Evolutionary conservation across 1,140 invertebrate species (phyloP), one percentile per base, ranked within the genome.

Genomic region (Popillia japonica): DNA sequence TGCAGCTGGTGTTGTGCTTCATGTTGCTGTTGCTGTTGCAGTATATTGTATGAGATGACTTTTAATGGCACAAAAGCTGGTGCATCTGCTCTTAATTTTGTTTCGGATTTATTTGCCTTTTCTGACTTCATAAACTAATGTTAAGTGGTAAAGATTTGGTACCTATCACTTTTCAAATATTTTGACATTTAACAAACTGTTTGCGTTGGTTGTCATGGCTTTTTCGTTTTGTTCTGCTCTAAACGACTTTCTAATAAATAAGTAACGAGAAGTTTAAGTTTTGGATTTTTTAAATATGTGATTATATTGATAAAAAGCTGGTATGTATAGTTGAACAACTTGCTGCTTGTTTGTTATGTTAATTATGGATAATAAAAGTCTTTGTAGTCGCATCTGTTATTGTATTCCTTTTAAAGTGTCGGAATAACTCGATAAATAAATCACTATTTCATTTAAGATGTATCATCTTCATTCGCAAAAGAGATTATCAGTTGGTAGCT

Each of bases 21-120:
- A 10, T 68, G 23, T 48, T 42, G 76, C 23, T 20, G 75, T 34
- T 41, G 68, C 48, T 79, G 48, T 3, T 76, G 40, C 7, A 79
- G 11, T 27, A 61, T 40, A 17, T 59, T 78, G 40, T 34, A 64
- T 20, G 55, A 41, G 42, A 81, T 78, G 41, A 55, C 74, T 73
- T 80, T 79, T 27, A 80, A 44, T 3, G 83, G 83, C 6, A 83
- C 78, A 75, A 81, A 83, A 11, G 78, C 75, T 27, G 81, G 83
- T 34, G 83, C 83, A 17, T 82, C 82, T 20, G 83, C 79, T 59
- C 82, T 80, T n/a, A 83, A 72, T 17, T 80, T 64, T 7, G 40
- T 76, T 80, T 83, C 79, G 1, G 81, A 61, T 78, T 80, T 80
- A 41, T 78, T 79, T 44, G 75, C 72, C 20, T 22, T 72, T 80